Evolutionary conservation across 1,140 invertebrate genomes (phyloP).

Genomic region (Palaemon carinicauda): DNA sequence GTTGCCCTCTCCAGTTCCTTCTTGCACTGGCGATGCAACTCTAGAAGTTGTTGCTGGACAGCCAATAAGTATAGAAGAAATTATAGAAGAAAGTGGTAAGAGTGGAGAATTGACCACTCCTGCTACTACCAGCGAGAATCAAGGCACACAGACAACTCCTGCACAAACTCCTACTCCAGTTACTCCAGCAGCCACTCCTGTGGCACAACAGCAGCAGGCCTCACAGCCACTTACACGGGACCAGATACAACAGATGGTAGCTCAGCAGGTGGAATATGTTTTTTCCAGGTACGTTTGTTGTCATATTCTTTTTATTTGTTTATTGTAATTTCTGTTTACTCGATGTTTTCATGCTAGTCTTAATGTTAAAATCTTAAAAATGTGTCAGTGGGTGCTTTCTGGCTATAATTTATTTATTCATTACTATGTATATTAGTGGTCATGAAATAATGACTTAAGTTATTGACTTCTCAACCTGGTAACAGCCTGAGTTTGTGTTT

Average conservation of each 20-base stretch:
- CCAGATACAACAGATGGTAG: conserved; percentile 80
- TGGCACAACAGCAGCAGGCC: conserved; percentile 63
- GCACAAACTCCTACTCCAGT: conserved; percentile 17
- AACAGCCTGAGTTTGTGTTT: too few relatives aligned
- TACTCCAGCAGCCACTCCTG: conserved; percentile 66
- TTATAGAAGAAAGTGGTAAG: neutral
- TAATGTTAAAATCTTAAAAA: too few relatives aligned
- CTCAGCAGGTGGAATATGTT: conserved; percentile 87
- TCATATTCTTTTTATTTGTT: too few relatives aligned
- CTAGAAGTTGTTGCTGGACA: neutral
- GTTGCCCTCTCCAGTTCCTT: neutral
- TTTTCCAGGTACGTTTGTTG: conserved; percentile 78
- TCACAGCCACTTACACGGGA: conserved; percentile 70
- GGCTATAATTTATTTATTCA: too few relatives aligned
- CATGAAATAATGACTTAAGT: too few relatives aligned
- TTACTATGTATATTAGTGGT: too few relatives aligned
- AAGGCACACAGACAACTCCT: conserved; percentile 38
- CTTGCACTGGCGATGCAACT: neutral
- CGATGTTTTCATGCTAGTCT: too few relatives aligned
- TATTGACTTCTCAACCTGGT: too few relatives aligned
- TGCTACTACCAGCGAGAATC: neutral
- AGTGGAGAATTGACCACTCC: neutral
- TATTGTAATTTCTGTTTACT: too few relatives aligned
- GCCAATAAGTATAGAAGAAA: too few relatives aligned
- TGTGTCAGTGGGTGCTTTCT: too few relatives aligned